These are phyloP conservation scores for Rhadina sibilatrix DNA, from an alignment of 2,113 vertebrate genomes.

Conservation along the genomic window DNA sequence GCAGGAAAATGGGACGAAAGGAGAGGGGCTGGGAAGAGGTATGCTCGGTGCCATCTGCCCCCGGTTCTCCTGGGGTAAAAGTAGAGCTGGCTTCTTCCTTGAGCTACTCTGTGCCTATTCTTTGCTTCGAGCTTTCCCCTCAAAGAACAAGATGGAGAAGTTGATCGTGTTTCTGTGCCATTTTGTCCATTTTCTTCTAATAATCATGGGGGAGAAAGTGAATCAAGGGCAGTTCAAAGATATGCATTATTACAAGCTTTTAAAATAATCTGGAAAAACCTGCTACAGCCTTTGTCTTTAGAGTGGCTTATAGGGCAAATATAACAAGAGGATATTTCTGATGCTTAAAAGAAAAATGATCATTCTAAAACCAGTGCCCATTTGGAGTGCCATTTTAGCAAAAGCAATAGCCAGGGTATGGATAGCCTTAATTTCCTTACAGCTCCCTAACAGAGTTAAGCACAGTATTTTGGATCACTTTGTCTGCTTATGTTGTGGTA, in stretches of 20 bases:
- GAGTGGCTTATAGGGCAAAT: not conserved
- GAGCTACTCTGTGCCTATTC: accelerated
- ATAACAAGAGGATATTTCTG: not conserved
- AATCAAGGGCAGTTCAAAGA: not conserved
- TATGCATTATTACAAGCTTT: not conserved
- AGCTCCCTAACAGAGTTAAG: not conserved
- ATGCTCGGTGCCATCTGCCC: not conserved
- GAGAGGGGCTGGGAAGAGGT: not conserved
- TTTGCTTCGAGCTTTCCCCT: accelerated
- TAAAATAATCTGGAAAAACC: not conserved
- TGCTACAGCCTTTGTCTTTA: not conserved
- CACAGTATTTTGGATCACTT: not conserved
- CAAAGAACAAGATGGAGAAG: not conserved
- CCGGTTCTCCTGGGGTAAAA: not conserved
- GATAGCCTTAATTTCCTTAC: not conserved
- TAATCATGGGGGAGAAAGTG: not conserved
- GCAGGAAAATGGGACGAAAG: not conserved
- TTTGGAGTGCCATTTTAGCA: not conserved
- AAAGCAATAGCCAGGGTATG: not conserved
- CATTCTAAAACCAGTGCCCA: not conserved
- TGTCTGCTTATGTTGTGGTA: not conserved
- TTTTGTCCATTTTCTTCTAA: not conserved
- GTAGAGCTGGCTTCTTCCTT: not conserved
- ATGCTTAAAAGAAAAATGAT: not conserved
- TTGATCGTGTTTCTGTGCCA: not conserved